phyloP scores from a whole-genome alignment of 1,140 invertebrate species.

The Aphaenogaster ashmeadi region DNA sequence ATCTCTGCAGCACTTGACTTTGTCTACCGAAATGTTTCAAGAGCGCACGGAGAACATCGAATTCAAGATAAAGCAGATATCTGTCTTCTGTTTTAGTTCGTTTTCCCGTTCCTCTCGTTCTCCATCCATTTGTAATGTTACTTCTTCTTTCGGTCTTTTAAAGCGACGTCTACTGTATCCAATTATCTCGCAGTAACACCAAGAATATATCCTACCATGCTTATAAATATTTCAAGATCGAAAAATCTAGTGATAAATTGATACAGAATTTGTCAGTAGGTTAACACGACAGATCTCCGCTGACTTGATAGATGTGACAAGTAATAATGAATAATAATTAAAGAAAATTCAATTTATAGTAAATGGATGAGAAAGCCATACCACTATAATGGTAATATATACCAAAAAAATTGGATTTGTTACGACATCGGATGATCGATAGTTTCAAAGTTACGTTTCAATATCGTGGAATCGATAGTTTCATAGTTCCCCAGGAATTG shows the following conservation, averaged over 20 bases:
- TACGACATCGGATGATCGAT: constrained; percentile 22
- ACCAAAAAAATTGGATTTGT: constrained; percentile 13
- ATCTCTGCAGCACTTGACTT: constrained; percentile 59
- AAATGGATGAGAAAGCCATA: not conserved
- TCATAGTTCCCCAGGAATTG: not conserved
- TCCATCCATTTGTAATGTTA: not conserved
- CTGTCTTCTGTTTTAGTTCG: constrained; percentile 8
- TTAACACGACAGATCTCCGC: not conserved
- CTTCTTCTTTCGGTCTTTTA: not conserved
- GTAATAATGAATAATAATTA: constrained; percentile 2
- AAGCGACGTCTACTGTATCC: not conserved
- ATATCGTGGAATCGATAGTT: constrained; percentile 20
- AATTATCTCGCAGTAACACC: not conserved
- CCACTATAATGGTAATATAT: not conserved
- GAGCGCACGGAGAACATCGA: constrained; percentile 22
- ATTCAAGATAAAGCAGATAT: constrained; percentile 66
- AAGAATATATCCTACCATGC: not conserved
- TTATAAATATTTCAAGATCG: constrained; percentile 16
- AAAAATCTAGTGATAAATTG: not conserved
- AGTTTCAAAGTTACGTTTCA: constrained; percentile 34
- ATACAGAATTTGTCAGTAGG: not conserved
- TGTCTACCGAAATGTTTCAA: constrained; percentile 47
- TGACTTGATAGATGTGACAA: not conserved
- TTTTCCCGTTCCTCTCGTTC: not conserved
- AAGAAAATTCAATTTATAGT: not conserved